Base-by-base conservation (phyloP, 2,113 vertebrate genomes). In the Pleuronectes platessa region DNA sequence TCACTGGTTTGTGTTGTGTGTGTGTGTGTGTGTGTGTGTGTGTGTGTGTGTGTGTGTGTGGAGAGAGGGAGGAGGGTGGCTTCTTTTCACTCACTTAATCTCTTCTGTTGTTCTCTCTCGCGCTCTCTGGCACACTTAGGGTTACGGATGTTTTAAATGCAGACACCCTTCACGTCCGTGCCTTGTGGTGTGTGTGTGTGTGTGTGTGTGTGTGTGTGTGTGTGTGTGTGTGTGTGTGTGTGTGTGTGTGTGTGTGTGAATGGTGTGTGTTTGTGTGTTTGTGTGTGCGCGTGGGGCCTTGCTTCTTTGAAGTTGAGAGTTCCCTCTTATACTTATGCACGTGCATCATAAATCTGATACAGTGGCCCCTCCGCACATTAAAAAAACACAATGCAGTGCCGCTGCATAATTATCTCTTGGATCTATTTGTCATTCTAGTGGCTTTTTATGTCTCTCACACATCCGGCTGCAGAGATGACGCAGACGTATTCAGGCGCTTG, bases 31-130 rank as follows among this genome's bases (percentile, higher is more conserved):
- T 83, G 53, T 73, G 67, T 78, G 63, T 71, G 73, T 79, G 73
- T 78, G 77, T 85, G 64, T 79, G 84, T 68, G 78, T 66, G 66
- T 79, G 83, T 62, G 67, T 62, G 64, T 75, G 58, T 65, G 64
- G 47, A 24, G 47, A 4, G 24, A 61, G 67, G 79, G 82, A 61
- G 83, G 70, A 42, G 78, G 63, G 74, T 64, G 27, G 72, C 79
- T 81, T 79, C 82, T 90, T 90, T 91, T 90, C 86, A 90, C 68
- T 56, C 23, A 0, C 61, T 68, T 89, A 92, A 91, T 91, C 86
- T 83, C 76, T 62, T 55, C 70, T 74, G 77, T 90, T 93, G 85
- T 88, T 88, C 79, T 87, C 68, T 74, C 61, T 62, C 13, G 7
- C 65, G 8, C 76, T 82, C 84, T 84, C 47, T 51, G 85, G 86